phyloP scores from a whole-genome alignment of 2,113 vertebrate genomes.

The Proterorhinus semilunaris region DNA sequence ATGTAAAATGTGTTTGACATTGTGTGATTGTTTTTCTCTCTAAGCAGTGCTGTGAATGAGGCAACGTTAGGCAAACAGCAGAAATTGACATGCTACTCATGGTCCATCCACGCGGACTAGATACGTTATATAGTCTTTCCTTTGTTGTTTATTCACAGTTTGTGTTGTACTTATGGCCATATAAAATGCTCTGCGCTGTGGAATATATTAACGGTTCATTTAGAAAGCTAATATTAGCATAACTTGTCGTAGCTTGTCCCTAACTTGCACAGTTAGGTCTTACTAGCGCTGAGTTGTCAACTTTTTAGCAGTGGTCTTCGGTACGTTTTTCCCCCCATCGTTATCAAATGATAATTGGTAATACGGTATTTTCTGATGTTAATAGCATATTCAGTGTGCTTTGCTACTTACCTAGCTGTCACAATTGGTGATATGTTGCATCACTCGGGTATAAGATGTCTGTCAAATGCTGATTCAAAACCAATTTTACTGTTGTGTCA shows the following conservation, averaged over 20 bases:
- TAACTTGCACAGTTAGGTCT: constrained; percentile 8
- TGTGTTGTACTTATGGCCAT: background rate
- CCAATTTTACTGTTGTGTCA: background rate
- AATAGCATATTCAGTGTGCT: background rate
- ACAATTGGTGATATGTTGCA: constrained; percentile 56
- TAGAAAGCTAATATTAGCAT: constrained; percentile 33
- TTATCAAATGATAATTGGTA: no score
- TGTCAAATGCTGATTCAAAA: background rate
- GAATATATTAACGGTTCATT: background rate
- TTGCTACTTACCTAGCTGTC: background rate
- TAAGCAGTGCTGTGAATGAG: constrained; percentile 27
- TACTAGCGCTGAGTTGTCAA: constrained; percentile 15
- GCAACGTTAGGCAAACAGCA: constrained; percentile 13
- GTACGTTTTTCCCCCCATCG: background rate
- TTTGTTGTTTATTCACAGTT: background rate
- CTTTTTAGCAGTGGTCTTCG: constrained; percentile 9
- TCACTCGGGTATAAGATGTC: constrained; percentile 26
- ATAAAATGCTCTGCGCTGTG: no score
- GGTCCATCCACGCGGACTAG: background rate
- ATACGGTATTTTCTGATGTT: rapidly evolving
- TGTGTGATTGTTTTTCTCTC: constrained; percentile 19
- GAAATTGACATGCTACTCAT: constrained; percentile 10
- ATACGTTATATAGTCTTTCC: rapidly evolving
- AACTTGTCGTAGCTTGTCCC: constrained; percentile 25
- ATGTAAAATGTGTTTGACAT: background rate